Conservation (phyloP, 2,797 vertebrate genomes). For the Gambelia wislizenii region DNA sequence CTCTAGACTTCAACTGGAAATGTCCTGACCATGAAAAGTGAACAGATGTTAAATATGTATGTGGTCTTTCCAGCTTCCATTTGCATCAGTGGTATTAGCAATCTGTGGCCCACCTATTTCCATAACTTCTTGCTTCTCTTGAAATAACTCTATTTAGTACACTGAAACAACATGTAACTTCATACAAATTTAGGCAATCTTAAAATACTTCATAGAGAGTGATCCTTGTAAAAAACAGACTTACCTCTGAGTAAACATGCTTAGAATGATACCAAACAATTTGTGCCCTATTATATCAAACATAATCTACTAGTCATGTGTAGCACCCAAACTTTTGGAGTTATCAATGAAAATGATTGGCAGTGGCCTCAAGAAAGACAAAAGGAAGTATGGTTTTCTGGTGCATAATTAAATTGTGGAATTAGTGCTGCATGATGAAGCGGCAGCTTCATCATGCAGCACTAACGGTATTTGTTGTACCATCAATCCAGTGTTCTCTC, state of each 20-base stretch:
- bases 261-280: background rate
- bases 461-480: too few relatives aligned
- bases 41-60: background rate
- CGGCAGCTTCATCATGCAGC: too few relatives aligned
- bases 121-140: background rate
- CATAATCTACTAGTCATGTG: background rate
- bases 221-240: background rate
- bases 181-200: background rate
- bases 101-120: background rate
- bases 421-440: background rate
- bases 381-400: background rate
- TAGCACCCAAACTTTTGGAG: background rate
- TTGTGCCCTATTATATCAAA: background rate
- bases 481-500: too few relatives aligned
- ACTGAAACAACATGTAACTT: background rate
- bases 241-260: background rate
- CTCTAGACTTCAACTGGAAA: background rate
- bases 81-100: background rate
- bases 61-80: background rate
- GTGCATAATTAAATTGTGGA: background rate
- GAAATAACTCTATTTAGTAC: background rate
- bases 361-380: background rate
- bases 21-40: background rate
- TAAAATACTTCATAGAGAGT: background rate
- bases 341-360: background rate